Evolutionary conservation across 2,113 vertebrate species (phyloP), one percentile per base, ranked within the genome.

Genomic region (Mobula hypostoma): DNA sequence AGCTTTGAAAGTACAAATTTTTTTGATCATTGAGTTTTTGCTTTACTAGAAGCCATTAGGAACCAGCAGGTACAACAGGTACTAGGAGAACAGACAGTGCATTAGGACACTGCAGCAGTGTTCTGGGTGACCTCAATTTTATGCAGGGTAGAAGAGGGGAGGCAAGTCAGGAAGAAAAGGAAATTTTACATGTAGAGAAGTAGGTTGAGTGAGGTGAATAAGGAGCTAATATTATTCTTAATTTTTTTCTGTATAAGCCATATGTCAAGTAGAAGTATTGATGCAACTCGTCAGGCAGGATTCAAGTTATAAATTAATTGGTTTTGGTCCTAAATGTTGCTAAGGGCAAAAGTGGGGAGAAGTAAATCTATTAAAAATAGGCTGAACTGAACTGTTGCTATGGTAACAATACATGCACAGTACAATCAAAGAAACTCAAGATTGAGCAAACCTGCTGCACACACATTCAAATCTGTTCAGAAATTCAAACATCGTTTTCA

Each of bases 271-370:
- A 90, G 14, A 61, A 88, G 58, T 48, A 48, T 48, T 68, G 61
- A 90, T 68, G 61, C 7, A 66, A 79, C 77, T 79, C 36, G n/a
- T 61, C 48, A 61, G 21, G 19, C 8, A 32, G 61, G 85, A 68
- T 90, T 90, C 61, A 90, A 66, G 15, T 88, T 29, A 88, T 90
- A 21, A 66, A 90, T n/a, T 90, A 90, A n/a, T 36, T n/a, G n/a
- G 61, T 90, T 90, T 88, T 90, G 15, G 61, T 90, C 1, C 15
- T 32, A 66, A 66, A 90, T 68, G 12, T 66, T 88, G 63, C 14
- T 29, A 90, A 61, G 40, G 61, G 5, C 85, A 66, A 63, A 36
- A 90, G 29, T 90, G 61, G 63, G 17, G n/a, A 90, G 61, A 90
- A 90, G 32, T 61, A 36, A 66, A 90, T 63, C 32, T 90, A n/a